Evolutionary conservation across 53 echinoderm and acorn worm genomes (phyloP).

Genomic region (Temnopleurus reevesii): DNA sequence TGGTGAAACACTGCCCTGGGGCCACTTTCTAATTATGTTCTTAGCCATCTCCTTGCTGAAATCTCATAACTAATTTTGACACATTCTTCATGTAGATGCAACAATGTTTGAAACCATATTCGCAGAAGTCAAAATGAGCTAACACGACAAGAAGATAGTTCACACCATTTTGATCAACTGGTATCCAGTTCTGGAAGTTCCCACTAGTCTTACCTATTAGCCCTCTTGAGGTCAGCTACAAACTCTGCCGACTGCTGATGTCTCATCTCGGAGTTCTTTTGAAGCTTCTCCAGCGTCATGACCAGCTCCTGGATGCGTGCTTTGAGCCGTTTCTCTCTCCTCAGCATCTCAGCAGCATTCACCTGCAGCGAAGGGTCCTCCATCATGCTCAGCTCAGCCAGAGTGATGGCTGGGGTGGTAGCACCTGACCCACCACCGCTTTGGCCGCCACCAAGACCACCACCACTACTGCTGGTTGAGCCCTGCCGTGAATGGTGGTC

Average conservation of each 20-base stretch:
- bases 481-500: conserved; percentile 44
- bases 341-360: conserved; percentile 62
- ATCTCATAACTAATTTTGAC: too few relatives aligned
- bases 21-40: too few relatives aligned
- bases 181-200: too few relatives aligned
- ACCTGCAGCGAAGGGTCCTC: conserved; percentile 81
- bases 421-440: not conserved
- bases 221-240: conserved; percentile 98
- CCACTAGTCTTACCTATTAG: conserved; percentile 86
- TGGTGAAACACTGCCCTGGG: too few relatives aligned
- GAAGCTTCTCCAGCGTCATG: conserved; percentile 93
- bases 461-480: conserved; percentile 46
- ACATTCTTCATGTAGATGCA: too few relatives aligned
- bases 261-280: conserved; percentile 97
- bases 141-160: too few relatives aligned
- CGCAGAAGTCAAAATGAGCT: too few relatives aligned
- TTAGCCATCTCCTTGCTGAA: too few relatives aligned
- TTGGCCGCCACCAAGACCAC: not conserved
- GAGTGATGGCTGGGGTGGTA: conserved; percentile 85
- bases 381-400: conserved; percentile 86
- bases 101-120: too few relatives aligned
- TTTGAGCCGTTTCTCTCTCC: conserved; percentile 87
- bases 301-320: conserved; percentile 90
- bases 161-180: too few relatives aligned
- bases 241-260: conserved; percentile 99